phyloP scores from a whole-genome alignment of 2,888 invertebrate species.

The Cinara cedri region DNA sequence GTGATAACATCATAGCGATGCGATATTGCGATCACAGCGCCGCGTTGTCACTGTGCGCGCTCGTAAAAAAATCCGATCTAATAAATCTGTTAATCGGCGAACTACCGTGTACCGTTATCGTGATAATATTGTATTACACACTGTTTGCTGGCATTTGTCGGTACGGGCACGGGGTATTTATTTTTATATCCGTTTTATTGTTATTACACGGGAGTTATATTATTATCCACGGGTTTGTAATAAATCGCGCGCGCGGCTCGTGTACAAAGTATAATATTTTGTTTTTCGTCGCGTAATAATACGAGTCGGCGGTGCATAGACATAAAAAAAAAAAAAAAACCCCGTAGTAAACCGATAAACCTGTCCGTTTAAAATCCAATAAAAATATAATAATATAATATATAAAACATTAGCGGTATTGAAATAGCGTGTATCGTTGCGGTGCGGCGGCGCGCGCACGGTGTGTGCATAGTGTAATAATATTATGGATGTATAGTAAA shows the following conservation, averaged over 20 bases:
- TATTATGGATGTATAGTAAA: too few species aligned
- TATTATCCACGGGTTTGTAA: background rate
- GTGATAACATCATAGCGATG: too few species aligned
- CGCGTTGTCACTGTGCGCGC: too few species aligned
- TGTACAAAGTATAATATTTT: background rate
- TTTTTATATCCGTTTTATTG: background rate
- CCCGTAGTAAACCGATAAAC: constrained; percentile 45
- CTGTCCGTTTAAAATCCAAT: constrained; percentile 53
- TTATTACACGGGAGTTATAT: background rate
- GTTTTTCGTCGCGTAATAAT: background rate
- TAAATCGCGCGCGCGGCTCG: background rate
- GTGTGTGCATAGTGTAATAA: too few species aligned
- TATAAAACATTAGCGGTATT: constrained; percentile 38
- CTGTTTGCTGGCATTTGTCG: too few species aligned
- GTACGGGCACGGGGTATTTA: too few species aligned
- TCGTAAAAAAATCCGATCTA: too few species aligned
- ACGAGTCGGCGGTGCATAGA: background rate
- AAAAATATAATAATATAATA: constrained; percentile 43
- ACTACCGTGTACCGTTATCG: too few species aligned
- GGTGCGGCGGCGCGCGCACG: background rate
- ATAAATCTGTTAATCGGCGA: too few species aligned
- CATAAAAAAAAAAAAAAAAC: constrained; percentile 51
- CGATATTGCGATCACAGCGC: too few species aligned
- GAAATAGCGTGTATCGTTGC: constrained; percentile 32
- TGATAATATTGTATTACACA: too few species aligned